Evolutionary conservation across 2,888 invertebrate species (phyloP), one percentile per base, ranked within the genome.

Genomic region (Trissolcus brochymenae): DNA sequence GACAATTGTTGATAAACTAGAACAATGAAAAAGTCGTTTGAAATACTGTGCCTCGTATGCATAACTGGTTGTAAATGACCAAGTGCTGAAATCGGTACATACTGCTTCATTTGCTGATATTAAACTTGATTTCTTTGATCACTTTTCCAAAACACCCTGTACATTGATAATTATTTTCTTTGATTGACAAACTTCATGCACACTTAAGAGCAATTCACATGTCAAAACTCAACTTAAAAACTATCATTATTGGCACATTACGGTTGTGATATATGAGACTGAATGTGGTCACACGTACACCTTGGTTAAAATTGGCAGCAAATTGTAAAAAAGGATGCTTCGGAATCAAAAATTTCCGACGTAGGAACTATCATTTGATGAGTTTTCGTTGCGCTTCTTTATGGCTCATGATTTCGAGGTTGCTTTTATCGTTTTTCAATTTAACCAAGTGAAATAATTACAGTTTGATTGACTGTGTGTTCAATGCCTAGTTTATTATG

Each of bases 171-270:
- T 64, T 62, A 13, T 75, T 65, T 46, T 49, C 16, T 66, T 57
- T 57, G 40, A 65, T 19, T 51, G 50, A 29, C 65, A 59, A 29
- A 40, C 62, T 59, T 53, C 60, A 40, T 67, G 55, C 62, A 60
- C 72, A 41, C 76, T 66, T 67, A 70, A 80, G 78, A 80, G 73
- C 79, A 78, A 81, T 81, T 79, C 78, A 78, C 78, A 79, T 73
- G 57, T 62, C 76, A 74, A 80, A 76, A 72, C 60, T 67, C 71
- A 79, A 80, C 76, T 79, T 78, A 80, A 67, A 41, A 71, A 66
- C 78, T 79, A 78, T 61, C 75, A 68, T 68, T 76, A 73, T 70
- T 76, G 75, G 71, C 74, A 79, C 73, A 64, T 73, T 76, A 50
- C 56, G 76, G 59, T 51, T 64, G 50, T 73, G 68, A 55, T 70